phyloP scores from a whole-genome alignment of 2,888 invertebrate species.

The Acrobasis suavella region DNA sequence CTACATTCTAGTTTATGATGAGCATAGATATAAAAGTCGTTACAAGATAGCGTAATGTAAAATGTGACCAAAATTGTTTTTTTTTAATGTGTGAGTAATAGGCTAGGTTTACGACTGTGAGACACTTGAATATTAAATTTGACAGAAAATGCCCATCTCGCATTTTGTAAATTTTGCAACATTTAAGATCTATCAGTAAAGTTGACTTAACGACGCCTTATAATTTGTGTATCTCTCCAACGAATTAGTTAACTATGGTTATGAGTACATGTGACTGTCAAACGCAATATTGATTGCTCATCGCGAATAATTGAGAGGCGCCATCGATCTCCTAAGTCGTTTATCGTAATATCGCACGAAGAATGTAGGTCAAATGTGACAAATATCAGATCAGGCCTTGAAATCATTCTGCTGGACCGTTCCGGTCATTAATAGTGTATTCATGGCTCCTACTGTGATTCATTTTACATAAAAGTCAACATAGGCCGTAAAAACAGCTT shows the following conservation, averaged over 20 bases:
- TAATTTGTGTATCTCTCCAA: no score
- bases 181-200: no score
- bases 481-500: constrained; percentile 49
- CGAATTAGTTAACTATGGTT: neutral
- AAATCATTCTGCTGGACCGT: constrained; percentile 39
- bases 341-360: constrained; percentile 38
- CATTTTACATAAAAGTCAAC: constrained; percentile 48
- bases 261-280: constrained; percentile 7
- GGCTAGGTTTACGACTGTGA: no score
- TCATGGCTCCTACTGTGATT: constrained; percentile 43
- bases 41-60: no score
- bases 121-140: no score
- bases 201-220: no score
- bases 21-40: no score
- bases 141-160: no score
- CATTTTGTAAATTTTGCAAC: no score
- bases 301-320: constrained; percentile 28
- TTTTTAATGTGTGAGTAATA: no score
- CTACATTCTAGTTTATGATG: no score
- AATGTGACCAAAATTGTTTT: no score
- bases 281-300: constrained; percentile 22
- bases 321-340: constrained; percentile 32
- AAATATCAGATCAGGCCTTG: constrained; percentile 39
- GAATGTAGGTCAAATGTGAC: constrained; percentile 45
- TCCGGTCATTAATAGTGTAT: constrained; percentile 41